Evolutionary conservation across 2,113 vertebrate species (phyloP), one percentile per base, ranked within the genome.

Genomic region (Delphinus delphis): DNA sequence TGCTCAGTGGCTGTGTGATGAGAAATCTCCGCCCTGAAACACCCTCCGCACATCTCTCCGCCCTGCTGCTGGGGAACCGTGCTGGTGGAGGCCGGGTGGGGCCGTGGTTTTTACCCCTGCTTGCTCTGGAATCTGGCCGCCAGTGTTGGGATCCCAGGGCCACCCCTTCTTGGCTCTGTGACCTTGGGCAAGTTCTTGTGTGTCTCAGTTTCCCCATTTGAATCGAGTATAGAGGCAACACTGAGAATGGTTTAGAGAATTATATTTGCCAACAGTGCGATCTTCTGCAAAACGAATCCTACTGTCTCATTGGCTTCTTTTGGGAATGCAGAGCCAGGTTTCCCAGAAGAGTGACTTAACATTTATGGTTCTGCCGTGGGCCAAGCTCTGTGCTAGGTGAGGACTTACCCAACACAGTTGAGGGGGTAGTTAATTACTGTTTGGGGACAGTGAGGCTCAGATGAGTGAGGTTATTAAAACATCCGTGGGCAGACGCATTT

Each of bases 51-150:
- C 17, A 2, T 77, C 71, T 58, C 70, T 89, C 28, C 3, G 5
- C 70, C 25, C 28, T 86, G 65, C 85, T 85, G 6, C 65, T 41
- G 11, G 8, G 13, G n/a, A 74, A 53, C 71, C 25, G 18, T 1
- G 1, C 25, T 0, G 20, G 63, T 47, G 0, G 0, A 67, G 82
- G n/a, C 76, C 6, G 0, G 53, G 33, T 23, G 3, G 74, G 55
- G 33, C 31, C 28, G 8, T 31, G 17, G 65, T 88, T 53, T 17
- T 53, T 23, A 73, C 23, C 8, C 20, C 67, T 58, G 80, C 70
- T 58, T 70, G n/a, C 38, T 36, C 68, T 68, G 83, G 58, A 58
- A 53, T 81, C 73, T 28, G 38, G 0, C 36, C 23, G 53, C 47
- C 17, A 25, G 38, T 88, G 21, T 4, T 21, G 10, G 79, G 70